Base-by-base conservation (phyloP, 2,113 vertebrate genomes). In the Lates calcarifer region DNA sequence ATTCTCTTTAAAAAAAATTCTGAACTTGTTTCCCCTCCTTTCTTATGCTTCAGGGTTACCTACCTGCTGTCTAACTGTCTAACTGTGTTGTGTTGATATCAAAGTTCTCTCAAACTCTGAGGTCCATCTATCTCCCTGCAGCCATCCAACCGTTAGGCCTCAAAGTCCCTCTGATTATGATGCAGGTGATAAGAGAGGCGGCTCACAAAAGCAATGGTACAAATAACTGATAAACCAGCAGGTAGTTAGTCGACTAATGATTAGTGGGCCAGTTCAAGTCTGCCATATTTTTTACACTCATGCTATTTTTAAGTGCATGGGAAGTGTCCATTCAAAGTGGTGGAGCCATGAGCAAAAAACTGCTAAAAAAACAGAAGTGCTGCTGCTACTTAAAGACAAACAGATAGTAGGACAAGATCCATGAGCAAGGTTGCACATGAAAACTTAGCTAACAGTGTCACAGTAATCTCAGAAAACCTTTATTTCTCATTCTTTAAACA, bases 111-210 rank as follows among this genome's bases (percentile, higher is more conserved):
- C 14, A 22, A 73, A 56, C 68, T 74, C 57, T 28, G 31, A 62
- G 9, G 33, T 55, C 41, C 17, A 29, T 82, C 43, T 6, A 11
- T 24, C 39, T 51, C 72, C 56, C 41, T 12, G 35, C 58, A 67
- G 82, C 56, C 81, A 82, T 84, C 83, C 31, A 43, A 53, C 71
- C 51, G 71, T 86, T 88, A 87, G 89, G 86, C 90, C 90, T 92
- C 92, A 92, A 90, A 93, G 92, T 93, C 92, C 90, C 85, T 86
- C 71, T 65, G 87, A 92, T 90, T 86, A 89, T 65, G 81, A 90
- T 90, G 82, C 72, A 62, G 75, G 33, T 69, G 92, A 94, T 94
- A 94, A 93, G 87, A 45, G 29, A 67, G 72, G 71, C 39, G 18
- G 60, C 60, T 81, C 72, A 63, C 67, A 75, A 90, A 89, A 81